These are phyloP conservation scores for Pseudoips prasinana DNA, from an alignment of 2,888 invertebrate genomes.

Conservation along the genomic window DNA sequence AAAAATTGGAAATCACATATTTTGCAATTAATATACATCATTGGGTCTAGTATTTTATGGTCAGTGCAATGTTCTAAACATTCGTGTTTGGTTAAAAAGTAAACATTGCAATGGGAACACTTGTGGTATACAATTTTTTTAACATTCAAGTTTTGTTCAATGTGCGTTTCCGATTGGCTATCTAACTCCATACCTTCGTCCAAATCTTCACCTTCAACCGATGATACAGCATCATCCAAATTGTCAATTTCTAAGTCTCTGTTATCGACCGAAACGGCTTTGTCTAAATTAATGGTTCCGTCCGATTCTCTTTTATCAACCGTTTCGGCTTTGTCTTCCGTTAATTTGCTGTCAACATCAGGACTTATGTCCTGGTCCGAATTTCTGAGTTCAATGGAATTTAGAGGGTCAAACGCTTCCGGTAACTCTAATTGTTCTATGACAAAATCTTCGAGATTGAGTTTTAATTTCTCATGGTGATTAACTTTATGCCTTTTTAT, in stretches of 20 bases:
- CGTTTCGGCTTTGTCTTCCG: neutral
- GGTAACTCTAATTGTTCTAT: no score
- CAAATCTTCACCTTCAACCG: neutral
- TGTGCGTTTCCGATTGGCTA: neutral
- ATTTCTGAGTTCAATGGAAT: no score
- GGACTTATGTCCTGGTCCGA: no score
- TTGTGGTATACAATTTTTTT: conserved; percentile 26
- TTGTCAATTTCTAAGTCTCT: neutral
- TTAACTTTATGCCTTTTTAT: no score
- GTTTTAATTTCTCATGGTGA: no score
- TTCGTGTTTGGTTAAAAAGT: conserved; percentile 36
- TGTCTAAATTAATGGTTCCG: neutral
- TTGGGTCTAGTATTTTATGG: conserved; percentile 41
- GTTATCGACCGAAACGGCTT: no score
- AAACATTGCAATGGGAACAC: conserved; percentile 49
- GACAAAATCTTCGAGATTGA: no score
- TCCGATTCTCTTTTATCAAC: neutral
- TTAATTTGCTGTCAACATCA: no score
- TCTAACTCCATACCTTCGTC: neutral
- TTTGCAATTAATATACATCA: conserved; percentile 56
- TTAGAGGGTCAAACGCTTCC: no score
- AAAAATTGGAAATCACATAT: conserved; percentile 53
- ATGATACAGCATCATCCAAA: neutral
- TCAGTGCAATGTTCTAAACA: conserved; percentile 42
- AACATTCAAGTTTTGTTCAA: neutral